These are phyloP conservation scores for Gymnoscopelus braueri DNA, from an alignment of 2,797 vertebrate species.

Conservation along the genomic window DNA sequence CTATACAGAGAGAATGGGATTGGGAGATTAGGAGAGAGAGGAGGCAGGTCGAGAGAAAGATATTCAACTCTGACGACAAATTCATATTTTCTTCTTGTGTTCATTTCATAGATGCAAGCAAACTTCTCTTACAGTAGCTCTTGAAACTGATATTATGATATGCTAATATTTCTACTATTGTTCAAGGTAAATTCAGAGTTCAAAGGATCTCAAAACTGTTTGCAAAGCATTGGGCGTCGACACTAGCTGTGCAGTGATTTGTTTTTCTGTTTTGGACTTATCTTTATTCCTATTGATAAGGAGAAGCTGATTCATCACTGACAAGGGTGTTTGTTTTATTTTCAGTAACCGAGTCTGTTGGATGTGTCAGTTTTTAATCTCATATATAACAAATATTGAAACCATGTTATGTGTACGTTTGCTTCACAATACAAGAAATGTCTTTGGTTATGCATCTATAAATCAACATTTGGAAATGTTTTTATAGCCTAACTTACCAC, in stretches of 20 bases:
- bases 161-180: slow-evolving; percentile 50
- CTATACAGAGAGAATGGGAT: not conserved
- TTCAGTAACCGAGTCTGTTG: slow-evolving; percentile 10
- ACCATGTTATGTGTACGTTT: slow-evolving; percentile 27
- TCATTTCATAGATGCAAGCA: slow-evolving; percentile 37
- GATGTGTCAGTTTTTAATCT: slow-evolving; percentile 28
- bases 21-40: slow-evolving; percentile 13
- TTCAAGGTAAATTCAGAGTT: slow-evolving; percentile 63
- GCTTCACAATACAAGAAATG: slow-evolving; percentile 6
- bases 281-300: slow-evolving; percentile 70
- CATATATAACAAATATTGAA: slow-evolving; percentile 47
- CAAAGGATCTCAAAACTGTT: slow-evolving; percentile 67
- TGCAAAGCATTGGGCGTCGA: slow-evolving; percentile 66
- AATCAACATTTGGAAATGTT: slow-evolving; percentile 64
- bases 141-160: slow-evolving; percentile 39
- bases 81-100: slow-evolving; percentile 23
- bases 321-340: slow-evolving; percentile 31
- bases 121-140: slow-evolving; percentile 38
- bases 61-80: slow-evolving; percentile 23
- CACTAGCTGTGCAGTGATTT: slow-evolving; percentile 51
- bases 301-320: slow-evolving; percentile 59
- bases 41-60: slow-evolving; percentile 2
- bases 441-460: slow-evolving; percentile 37
- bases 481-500: slow-evolving; percentile 26
- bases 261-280: slow-evolving; percentile 60